A percentile compares a stretch with the other conserved stretches of the same genome.
Conservation (phyloP, 2,888 invertebrate species). For the Dicyrtoma fusca region DNA sequence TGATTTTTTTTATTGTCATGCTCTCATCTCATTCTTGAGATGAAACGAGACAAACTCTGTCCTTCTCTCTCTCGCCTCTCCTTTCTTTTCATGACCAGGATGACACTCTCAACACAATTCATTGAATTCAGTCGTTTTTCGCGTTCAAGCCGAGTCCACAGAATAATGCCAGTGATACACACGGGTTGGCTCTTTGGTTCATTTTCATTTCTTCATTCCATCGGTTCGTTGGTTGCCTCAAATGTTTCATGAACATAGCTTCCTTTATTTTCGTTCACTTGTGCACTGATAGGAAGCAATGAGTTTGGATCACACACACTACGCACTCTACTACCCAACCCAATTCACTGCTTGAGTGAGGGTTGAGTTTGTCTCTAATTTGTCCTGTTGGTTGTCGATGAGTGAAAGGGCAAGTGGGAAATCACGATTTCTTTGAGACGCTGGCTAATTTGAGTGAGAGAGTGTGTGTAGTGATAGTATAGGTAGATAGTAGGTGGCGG, state of each 20-base stretch:
- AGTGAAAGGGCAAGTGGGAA: conserved; percentile 34
- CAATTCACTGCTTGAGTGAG: background rate
- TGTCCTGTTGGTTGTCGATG: conserved; percentile 15
- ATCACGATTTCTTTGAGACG: conserved; percentile 2
- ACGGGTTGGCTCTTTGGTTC: too few relatives aligned
- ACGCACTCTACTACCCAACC: background rate
- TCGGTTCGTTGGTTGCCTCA: too few relatives aligned
- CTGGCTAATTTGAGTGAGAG: too few relatives aligned
- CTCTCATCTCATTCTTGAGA: background rate
- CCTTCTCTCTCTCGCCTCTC: background rate
- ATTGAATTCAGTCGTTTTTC: background rate
- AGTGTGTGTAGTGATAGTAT: conserved; percentile 16
- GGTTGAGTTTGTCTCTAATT: background rate
- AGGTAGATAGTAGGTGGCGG: background rate
- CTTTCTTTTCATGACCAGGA: background rate
- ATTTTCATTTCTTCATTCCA: too few relatives aligned
- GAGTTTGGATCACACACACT: too few relatives aligned
- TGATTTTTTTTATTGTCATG: conserved; percentile 5
- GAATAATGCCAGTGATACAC: too few relatives aligned
- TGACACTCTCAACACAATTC: background rate
- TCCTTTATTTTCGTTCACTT: background rate
- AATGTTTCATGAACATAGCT: too few relatives aligned
- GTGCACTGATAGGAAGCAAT: background rate
- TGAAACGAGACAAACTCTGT: background rate
- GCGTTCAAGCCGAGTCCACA: too few relatives aligned